Conservation (phyloP, 2,797 vertebrate species). For the Cheirogaleus major region DNA sequence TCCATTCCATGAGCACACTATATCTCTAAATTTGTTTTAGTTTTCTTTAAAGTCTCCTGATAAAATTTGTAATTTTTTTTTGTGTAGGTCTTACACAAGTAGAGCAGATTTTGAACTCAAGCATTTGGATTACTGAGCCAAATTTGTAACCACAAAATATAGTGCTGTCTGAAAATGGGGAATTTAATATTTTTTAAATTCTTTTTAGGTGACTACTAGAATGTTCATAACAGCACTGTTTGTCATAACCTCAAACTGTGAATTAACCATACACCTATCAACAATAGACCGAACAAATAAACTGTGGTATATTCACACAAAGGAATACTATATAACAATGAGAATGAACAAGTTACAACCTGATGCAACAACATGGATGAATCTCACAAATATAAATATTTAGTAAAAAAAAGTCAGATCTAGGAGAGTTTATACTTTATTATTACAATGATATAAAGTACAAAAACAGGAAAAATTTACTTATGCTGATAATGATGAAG, state of each 20-base stretch:
- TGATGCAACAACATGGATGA: neutral
- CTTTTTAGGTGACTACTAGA: neutral
- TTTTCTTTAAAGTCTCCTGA: neutral
- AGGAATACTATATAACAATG: neutral
- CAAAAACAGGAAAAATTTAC: neutral
- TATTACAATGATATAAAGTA: neutral
- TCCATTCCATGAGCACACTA: neutral
- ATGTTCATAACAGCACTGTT: neutral
- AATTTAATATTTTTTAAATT: conserved; percentile 51
- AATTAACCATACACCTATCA: neutral
- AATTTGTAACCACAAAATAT: neutral
- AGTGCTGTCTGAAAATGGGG: neutral
- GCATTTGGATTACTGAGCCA: neutral
- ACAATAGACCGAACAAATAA: neutral
- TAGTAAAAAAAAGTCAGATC: neutral
- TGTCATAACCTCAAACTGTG: neutral
- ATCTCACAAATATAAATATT: neutral
- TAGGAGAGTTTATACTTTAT: neutral
- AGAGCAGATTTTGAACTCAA: neutral
- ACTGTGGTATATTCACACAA: neutral
- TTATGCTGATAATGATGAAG: neutral
- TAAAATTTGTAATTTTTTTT: neutral
- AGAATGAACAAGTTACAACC: neutral
- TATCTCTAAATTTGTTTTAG: neutral
- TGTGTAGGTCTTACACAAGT: neutral